Conservation (phyloP, 1,140 invertebrate species). For the Reticulitermes speratus region DNA sequence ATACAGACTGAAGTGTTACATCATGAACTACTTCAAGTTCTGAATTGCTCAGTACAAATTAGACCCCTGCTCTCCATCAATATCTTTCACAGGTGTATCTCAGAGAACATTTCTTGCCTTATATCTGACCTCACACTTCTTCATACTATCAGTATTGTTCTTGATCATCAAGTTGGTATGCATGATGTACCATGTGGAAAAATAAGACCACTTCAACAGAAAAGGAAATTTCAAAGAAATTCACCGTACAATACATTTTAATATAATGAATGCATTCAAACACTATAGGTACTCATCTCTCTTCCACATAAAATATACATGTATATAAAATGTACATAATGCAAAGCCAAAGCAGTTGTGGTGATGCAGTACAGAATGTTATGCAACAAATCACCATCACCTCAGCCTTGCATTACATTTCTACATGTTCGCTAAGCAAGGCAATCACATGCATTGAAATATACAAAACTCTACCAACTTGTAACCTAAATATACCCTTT, state of each 20-base stretch:
- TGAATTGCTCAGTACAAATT: too few relatives aligned
- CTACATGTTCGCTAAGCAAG: slow-evolving; percentile 15
- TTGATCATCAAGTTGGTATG: background rate
- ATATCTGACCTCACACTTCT: background rate
- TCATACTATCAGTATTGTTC: background rate
- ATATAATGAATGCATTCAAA: background rate
- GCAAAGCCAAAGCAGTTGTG: slow-evolving; percentile 1
- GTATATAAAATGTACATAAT: background rate
- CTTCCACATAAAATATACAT: background rate
- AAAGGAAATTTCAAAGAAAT: background rate
- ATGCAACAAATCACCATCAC: background rate
- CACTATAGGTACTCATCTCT: background rate
- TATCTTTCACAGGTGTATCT: background rate
- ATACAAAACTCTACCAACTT: slow-evolving; percentile 26
- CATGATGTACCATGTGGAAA: background rate
- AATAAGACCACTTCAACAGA: background rate
- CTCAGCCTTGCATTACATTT: background rate
- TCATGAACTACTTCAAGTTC: too few relatives aligned
- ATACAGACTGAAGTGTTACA: too few relatives aligned
- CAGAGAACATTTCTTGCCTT: background rate
- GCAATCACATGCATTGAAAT: slow-evolving; percentile 25
- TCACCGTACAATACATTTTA: background rate
- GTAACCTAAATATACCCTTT: slow-evolving; percentile 8
- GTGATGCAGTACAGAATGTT: background rate
- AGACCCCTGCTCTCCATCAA: too few relatives aligned